Percentiles rank a stretch among this genome's conserved stretches.
Conservation (phyloP, 2,888 invertebrate genomes). For the Eubasilissa splendida region DNA sequence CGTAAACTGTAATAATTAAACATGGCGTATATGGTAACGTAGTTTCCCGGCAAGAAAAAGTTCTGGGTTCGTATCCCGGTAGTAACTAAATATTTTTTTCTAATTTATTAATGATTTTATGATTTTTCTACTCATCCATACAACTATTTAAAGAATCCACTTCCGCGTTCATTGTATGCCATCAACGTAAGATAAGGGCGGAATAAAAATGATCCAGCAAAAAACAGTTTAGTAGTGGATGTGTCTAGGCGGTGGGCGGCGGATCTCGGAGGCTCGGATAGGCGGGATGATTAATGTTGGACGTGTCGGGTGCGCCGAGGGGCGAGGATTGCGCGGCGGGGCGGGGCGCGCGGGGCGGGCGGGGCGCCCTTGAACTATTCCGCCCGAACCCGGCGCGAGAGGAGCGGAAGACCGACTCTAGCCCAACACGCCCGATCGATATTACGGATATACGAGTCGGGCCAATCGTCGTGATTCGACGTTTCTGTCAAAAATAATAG, state of each 20-base stretch:
- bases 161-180: no score
- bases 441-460: slow-evolving; percentile 3
- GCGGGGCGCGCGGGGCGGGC: neutral
- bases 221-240: neutral
- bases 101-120: no score
- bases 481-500: slow-evolving; percentile 10
- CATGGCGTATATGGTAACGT: no score
- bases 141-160: no score
- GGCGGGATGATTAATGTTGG: slow-evolving; percentile 40
- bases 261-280: slow-evolving; percentile 19
- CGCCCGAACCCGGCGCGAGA: slow-evolving; percentile 28
- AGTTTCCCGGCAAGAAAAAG: no score
- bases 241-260: slow-evolving; percentile 13
- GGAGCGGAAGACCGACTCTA: slow-evolving; percentile 33
- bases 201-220: neutral
- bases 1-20: no score
- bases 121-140: no score
- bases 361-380: slow-evolving; percentile 45
- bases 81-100: no score
- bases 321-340: neutral
- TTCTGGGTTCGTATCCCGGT: no score
- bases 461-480: slow-evolving; percentile 17
- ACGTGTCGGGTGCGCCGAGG: slow-evolving; percentile 15
- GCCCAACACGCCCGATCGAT: slow-evolving; percentile 42
- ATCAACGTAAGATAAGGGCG: neutral